Conservation (phyloP, 1,140 invertebrate species). For the Scylla paramamosain region DNA sequence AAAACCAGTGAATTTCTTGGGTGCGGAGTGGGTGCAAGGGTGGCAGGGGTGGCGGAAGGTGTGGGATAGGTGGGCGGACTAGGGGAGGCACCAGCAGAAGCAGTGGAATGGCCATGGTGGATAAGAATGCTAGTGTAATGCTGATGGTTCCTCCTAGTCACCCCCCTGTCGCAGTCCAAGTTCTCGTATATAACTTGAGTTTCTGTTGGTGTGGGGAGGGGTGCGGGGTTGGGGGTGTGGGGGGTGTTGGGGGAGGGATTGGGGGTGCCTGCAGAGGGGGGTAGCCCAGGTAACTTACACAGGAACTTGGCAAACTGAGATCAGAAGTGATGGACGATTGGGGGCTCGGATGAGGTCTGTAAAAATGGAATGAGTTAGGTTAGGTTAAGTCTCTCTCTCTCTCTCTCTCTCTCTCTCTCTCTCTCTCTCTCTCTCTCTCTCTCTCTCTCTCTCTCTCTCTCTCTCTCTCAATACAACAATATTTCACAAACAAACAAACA, state of each 20-base stretch:
- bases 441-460: not conserved
- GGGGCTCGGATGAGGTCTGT: slow-evolving; percentile 75
- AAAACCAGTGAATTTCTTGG: slow-evolving; percentile 76
- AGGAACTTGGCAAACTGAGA: slow-evolving; percentile 76
- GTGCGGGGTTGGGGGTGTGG: slow-evolving; percentile 60
- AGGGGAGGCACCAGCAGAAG: not conserved
- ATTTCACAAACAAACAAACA: not conserved
- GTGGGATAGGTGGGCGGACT: not conserved
- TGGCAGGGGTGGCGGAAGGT: slow-evolving; percentile 32
- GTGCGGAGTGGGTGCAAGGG: slow-evolving; percentile 58
- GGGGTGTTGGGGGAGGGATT: slow-evolving; percentile 29
- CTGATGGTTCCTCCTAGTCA: slow-evolving; percentile 61
- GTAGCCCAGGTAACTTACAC: slow-evolving; percentile 75
- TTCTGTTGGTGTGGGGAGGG: slow-evolving; percentile 61
- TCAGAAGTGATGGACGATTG: slow-evolving; percentile 77
- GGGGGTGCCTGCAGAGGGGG: slow-evolving; percentile 66
- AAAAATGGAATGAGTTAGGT: not conserved
- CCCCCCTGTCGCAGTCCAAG: slow-evolving; percentile 42
- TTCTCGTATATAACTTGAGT: slow-evolving; percentile 55
- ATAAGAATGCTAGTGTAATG: slow-evolving; percentile 77
- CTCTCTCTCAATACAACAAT: not conserved
- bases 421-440: not conserved
- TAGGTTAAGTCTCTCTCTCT: too few species aligned
- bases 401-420: not conserved
- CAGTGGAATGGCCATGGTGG: slow-evolving; percentile 62